A percentile compares a stretch with the other conserved stretches of the same genome.
phyloP scores from a whole-genome alignment of 2,888 invertebrate genomes.

The Erebia epiphron region DNA sequence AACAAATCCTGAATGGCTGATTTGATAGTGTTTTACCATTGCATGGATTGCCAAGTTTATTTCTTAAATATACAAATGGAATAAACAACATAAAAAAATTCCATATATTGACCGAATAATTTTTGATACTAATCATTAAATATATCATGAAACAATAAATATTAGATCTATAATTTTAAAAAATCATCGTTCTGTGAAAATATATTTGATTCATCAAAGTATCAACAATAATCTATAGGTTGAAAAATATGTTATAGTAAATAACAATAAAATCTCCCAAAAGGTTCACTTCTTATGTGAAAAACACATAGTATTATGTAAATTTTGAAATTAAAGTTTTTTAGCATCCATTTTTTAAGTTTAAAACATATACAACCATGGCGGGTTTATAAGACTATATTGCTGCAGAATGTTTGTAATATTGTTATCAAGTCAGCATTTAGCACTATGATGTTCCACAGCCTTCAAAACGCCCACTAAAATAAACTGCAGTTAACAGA shows the following conservation, averaged over 20 bases:
- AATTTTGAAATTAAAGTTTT: neutral
- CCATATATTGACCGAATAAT: neutral
- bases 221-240: neutral
- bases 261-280: neutral
- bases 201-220: neutral
- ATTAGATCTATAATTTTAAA: too few relatives aligned
- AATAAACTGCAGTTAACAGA: constrained; percentile 9
- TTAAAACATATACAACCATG: constrained; percentile 8
- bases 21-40: neutral
- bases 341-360: neutral
- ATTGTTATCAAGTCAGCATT: neutral
- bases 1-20: neutral
- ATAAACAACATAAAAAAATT: too few relatives aligned
- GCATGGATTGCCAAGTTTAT: neutral
- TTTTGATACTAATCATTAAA: too few relatives aligned
- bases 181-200: neutral
- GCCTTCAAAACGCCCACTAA: neutral
- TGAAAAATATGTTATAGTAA: neutral
- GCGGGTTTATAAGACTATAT: neutral
- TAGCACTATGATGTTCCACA: constrained; percentile 1
- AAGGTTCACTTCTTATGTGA: neutral
- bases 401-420: neutral
- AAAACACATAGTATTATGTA: neutral
- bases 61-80: neutral
- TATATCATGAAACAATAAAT: too few relatives aligned